These are phyloP conservation scores for Acleris literana DNA, from an alignment of 2,888 invertebrate species.

Conservation along the genomic window DNA sequence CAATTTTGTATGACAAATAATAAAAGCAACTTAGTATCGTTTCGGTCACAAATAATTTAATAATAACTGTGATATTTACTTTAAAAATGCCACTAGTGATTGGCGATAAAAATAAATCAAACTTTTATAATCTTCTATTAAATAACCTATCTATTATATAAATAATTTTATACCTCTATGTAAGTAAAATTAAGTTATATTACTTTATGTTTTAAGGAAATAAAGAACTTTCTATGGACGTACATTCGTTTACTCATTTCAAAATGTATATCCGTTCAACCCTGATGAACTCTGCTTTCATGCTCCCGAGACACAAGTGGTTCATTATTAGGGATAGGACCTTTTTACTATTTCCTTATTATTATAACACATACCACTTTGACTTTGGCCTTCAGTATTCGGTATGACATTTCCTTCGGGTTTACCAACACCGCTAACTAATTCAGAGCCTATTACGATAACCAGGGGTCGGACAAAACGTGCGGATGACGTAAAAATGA, in stretches of 20 bases:
- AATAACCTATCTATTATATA: constrained; percentile 48
- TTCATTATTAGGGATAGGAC: too few relatives aligned
- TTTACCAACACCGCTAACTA: too few relatives aligned
- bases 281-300: too few relatives aligned
- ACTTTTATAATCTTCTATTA: constrained; percentile 46
- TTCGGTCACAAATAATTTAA: constrained; percentile 80
- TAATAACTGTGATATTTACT: constrained; percentile 83
- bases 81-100: constrained; percentile 72
- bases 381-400: too few relatives aligned
- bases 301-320: too few relatives aligned
- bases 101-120: constrained; percentile 75
- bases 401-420: too few relatives aligned
- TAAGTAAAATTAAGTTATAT: constrained; percentile 43
- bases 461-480: too few relatives aligned
- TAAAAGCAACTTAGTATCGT: constrained; percentile 60
- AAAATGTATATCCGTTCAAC: neutral
- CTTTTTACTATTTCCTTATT: too few relatives aligned
- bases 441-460: too few relatives aligned
- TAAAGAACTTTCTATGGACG: constrained; percentile 48
- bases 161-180: constrained; percentile 41
- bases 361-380: too few relatives aligned
- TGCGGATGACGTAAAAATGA: too few relatives aligned
- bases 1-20: constrained; percentile 52
- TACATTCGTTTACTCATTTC: constrained; percentile 21
- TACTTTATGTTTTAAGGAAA: constrained; percentile 48